Conservation (phyloP, 1,140 invertebrate species). For the Parasteatoda tepidariorum region DNA sequence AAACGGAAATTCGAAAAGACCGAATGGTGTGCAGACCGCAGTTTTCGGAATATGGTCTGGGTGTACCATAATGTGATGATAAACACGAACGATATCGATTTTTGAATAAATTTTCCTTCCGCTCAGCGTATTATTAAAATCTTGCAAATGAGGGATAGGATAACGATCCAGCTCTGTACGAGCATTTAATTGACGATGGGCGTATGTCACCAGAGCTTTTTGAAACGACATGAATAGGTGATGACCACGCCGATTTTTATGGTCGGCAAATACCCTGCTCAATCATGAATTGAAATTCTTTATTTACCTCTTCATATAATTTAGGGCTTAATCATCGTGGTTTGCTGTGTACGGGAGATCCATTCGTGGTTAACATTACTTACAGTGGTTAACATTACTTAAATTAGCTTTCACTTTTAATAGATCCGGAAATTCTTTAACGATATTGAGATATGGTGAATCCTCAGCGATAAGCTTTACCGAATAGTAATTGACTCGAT, state of each 20-base stretch:
- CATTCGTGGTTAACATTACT: not conserved
- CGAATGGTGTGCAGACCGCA: too few species aligned
- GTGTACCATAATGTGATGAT: not conserved
- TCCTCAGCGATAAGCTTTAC: not conserved
- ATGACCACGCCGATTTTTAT: too few species aligned
- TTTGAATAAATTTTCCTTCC: not conserved
- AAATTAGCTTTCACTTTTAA: slow-evolving; percentile 20
- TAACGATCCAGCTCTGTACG: too few species aligned
- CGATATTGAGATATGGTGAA: not conserved
- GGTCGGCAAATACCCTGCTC: slow-evolving; percentile 66
- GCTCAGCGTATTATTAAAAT: not conserved
- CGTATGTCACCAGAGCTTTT: slow-evolving; percentile 56
- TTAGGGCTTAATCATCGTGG: slow-evolving; percentile 15
- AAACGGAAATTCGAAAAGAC: too few species aligned
- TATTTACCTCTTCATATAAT: slow-evolving; percentile 18
- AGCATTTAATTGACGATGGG: slow-evolving; percentile 60
- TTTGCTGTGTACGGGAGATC: too few species aligned
- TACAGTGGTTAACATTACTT: not conserved
- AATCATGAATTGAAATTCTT: too few species aligned
- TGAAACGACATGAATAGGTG: slow-evolving; percentile 60
- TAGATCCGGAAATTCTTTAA: too few species aligned
- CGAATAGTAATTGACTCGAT: not conserved
- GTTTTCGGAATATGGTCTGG: not conserved
- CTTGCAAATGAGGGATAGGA: slow-evolving; percentile 65
- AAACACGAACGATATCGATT: not conserved